Conservation (phyloP, 2,113 vertebrate species). For the Cinclus mexicanus region DNA sequence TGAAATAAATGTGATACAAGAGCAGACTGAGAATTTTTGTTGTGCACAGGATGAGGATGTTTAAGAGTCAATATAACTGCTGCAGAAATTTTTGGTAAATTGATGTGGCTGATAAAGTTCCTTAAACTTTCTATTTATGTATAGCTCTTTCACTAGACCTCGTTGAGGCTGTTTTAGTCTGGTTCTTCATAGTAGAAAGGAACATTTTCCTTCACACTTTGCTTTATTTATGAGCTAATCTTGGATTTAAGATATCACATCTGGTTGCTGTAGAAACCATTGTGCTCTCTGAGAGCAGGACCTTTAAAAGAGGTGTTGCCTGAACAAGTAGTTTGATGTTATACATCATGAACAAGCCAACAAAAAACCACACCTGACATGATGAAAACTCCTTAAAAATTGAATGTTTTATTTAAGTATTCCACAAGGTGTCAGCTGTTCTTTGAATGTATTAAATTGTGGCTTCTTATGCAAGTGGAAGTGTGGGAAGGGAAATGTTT, state of each 20-base stretch:
- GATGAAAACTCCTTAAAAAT: neutral
- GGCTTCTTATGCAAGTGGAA: neutral
- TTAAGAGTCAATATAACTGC: neutral
- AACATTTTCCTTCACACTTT: neutral
- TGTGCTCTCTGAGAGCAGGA: neutral
- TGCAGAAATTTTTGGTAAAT: neutral
- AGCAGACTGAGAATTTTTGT: neutral
- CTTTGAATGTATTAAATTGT: neutral
- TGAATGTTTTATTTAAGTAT: neutral
- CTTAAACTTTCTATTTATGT: neutral
- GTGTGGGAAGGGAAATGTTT: neutral
- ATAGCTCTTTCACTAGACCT: neutral
- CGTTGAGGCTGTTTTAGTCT: neutral
- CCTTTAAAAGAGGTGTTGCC: neutral
- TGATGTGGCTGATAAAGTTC: neutral
- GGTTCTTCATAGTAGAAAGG: neutral
- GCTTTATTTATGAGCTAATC: constrained; percentile 3
- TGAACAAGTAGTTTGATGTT: neutral
- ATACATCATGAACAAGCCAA: neutral
- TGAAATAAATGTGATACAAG: neutral
- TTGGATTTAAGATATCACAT: neutral
- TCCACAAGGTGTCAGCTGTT: neutral
- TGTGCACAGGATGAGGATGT: neutral
- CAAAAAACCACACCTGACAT: neutral
- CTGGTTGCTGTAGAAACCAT: constrained; percentile 12